A percentile compares a stretch with the other conserved stretches of the same genome.
Evolutionary conservation across 2,888 invertebrate genomes (phyloP).

Genomic region (Luperina testacea): DNA sequence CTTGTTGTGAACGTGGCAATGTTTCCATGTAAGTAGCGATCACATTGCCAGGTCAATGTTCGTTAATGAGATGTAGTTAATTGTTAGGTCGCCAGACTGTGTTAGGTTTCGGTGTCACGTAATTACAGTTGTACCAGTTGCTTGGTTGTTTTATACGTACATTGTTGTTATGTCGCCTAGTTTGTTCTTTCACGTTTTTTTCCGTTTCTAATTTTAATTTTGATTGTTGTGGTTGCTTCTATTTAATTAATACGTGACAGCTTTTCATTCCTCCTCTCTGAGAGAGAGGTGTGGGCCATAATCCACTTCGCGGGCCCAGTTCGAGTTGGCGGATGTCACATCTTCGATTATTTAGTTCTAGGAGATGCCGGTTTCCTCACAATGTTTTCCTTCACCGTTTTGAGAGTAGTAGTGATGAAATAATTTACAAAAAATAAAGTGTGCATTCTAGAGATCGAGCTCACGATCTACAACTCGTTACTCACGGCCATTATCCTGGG

Average conservation of each 20-base stretch:
- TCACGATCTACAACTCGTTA: no score
- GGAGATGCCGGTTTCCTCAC: no score
- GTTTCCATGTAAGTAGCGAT: background rate
- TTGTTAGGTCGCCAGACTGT: constrained; percentile 8
- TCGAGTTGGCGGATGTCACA: no score
- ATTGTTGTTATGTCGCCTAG: background rate
- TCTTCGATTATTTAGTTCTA: no score
- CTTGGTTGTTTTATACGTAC: background rate
- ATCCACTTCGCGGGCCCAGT: no score
- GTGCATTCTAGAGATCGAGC: no score
- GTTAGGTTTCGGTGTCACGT: background rate
- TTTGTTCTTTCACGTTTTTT: background rate
- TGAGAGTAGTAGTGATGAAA: no score
- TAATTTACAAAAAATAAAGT: no score
- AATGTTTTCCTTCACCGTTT: no score
- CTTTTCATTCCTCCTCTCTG: background rate
- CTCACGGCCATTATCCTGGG: no score
- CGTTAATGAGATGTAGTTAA: background rate
- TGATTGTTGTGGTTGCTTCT: background rate
- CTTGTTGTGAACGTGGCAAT: background rate
- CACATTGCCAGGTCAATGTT: background rate
- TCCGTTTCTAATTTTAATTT: background rate
- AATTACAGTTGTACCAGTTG: background rate
- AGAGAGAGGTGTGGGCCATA: no score
- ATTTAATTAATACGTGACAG: background rate